Evolutionary conservation across 2,888 invertebrate species (phyloP), one percentile per base, ranked within the genome.

Genomic region (Thera obeliscata): DNA sequence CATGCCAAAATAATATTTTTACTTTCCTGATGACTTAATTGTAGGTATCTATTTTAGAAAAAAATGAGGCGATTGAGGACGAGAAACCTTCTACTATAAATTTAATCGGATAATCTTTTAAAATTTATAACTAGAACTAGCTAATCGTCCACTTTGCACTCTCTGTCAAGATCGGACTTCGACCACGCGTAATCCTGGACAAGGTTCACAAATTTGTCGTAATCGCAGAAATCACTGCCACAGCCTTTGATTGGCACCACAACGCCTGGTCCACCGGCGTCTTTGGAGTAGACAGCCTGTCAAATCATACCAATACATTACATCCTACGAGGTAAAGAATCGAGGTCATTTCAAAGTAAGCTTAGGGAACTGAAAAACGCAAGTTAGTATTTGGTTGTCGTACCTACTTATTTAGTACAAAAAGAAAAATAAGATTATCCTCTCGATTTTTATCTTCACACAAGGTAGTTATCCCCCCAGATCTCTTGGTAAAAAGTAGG

Each of bases 211-310:
- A 95, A 95, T 50, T 84, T 87, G 9, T 94, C 87, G 64, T 94
- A 89, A 56, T 94, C 92, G 76, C 95, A 95, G 7, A 93, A 78
- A 1, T 77, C 75, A 3, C 78, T 87, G 0, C 88, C 88, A 75
- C 95, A 95, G 2, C 92, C 93, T 0, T 87, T 85, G 49, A 95
- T 84, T 0, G 83, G 82, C 41, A 95, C 80, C 0, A 87, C 72
- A 54, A 82, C 75, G 0, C 84, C 86, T 4, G 85, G 85, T 0
- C 87, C 83, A 0, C 91, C 91, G 0, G 93, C 90, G 38, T 88
- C 86, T n/a, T 80, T 77, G 11, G 91, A 78, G 73, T 94, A 94
- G n/a, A 91, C 84, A 56, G 94, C 87, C 95, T 95, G 84, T 12
- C 78, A 76, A 55, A 36, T 11, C 38, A 62, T 46, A 60, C 2